phyloP scores from a whole-genome alignment of 2,797 vertebrate species.

The Melanotaenia boesemani region DNA sequence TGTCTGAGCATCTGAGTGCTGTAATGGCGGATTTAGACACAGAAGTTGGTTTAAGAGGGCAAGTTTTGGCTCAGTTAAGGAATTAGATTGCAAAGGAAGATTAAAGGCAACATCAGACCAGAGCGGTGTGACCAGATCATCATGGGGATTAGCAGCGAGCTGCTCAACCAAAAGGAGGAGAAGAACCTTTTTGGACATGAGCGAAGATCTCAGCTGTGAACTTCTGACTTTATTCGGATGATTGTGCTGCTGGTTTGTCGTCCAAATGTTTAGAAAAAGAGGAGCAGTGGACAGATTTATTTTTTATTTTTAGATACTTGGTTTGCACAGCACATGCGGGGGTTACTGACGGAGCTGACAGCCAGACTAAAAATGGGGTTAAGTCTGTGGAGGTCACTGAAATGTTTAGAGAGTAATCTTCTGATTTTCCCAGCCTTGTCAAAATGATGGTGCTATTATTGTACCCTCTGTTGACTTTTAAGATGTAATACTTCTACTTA shows the following conservation, averaged over 20 bases:
- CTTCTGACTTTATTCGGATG: constrained; percentile 36
- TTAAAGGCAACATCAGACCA: constrained; percentile 51
- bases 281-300: constrained; percentile 26
- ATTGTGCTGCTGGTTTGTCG: constrained; percentile 17
- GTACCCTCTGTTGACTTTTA: too few species aligned
- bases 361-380: constrained; percentile 63
- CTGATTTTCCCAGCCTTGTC: constrained; percentile 48
- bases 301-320: constrained; percentile 47
- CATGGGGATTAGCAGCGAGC: constrained; percentile 64
- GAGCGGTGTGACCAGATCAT: constrained; percentile 62
- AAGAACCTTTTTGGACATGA: constrained; percentile 57
- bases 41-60: constrained; percentile 39
- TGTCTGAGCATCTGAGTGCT: constrained; percentile 7
- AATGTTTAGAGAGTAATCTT: constrained; percentile 66
- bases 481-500: too few species aligned
- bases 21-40: constrained; percentile 29
- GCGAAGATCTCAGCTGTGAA: constrained; percentile 45
- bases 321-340: constrained; percentile 41
- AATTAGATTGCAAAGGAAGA: constrained; percentile 53
- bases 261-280: constrained; percentile 14
- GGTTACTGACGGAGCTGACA: constrained; percentile 50
- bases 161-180: constrained; percentile 43
- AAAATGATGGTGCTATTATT: constrained; percentile 12
- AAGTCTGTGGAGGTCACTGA: constrained; percentile 54
- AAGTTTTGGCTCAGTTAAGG: constrained; percentile 49